Conservation (phyloP, 2,113 vertebrate genomes). For the Cyprinodon variegatus region DNA sequence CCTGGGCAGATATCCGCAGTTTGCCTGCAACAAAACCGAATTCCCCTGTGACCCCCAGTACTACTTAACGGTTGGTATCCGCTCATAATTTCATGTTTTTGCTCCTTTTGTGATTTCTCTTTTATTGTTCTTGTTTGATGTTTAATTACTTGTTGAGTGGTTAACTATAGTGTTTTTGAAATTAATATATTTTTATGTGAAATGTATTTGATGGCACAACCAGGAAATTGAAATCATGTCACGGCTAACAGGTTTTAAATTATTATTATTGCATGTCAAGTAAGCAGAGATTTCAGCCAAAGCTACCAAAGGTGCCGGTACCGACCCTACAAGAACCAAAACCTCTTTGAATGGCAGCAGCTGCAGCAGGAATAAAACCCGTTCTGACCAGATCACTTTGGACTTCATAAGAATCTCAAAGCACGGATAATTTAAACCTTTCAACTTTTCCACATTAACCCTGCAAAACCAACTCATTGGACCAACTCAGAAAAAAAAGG, state of each 20-base stretch:
- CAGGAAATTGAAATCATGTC: neutral
- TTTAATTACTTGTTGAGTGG: neutral
- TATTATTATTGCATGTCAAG: neutral
- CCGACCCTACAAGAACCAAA: neutral
- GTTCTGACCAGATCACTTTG: neutral
- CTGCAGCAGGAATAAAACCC: too few relatives aligned
- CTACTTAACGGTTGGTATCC: slow-evolving; percentile 42
- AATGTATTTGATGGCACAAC: neutral
- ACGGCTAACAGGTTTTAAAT: neutral
- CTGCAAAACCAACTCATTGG: too few relatives aligned
- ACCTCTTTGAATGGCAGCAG: too few relatives aligned
- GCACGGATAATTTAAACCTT: neutral
- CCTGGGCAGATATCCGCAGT: slow-evolving; percentile 33
- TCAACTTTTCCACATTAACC: neutral
- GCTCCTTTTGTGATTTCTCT: neutral
- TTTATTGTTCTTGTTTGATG: neutral
- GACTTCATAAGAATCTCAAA: neutral
- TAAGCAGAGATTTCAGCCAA: neutral
- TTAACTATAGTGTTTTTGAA: neutral
- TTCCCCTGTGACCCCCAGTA: neutral
- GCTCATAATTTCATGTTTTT: neutral
- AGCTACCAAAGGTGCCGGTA: neutral
- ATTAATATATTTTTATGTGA: neutral
- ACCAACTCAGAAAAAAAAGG: neutral
- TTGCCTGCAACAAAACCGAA: fast-evolving